Conservation (phyloP, 1,140 invertebrate genomes). For the Tetramorium simillimum region DNA sequence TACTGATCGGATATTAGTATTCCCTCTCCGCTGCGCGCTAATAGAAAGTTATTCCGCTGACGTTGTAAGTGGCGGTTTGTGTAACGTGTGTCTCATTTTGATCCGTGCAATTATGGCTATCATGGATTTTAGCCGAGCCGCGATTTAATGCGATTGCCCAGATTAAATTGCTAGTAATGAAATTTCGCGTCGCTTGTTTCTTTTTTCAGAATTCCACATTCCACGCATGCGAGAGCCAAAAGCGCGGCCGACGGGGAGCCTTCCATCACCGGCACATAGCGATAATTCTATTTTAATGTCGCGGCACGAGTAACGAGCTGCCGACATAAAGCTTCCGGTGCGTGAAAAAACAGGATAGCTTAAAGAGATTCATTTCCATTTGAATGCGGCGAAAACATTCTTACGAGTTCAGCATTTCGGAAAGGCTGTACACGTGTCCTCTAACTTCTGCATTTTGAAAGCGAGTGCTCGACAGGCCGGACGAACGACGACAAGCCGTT, state of each 20-base stretch:
- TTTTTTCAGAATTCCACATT: slow-evolving; percentile 13
- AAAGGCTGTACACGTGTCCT: slow-evolving; percentile 25
- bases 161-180: slow-evolving; percentile 50
- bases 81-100: slow-evolving; percentile 49
- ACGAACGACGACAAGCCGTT: neutral
- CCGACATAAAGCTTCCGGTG: neutral
- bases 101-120: slow-evolving; percentile 37
- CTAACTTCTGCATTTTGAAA: slow-evolving; percentile 14
- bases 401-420: neutral
- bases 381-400: slow-evolving; percentile 15
- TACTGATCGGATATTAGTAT: slow-evolving; percentile 43
- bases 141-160: slow-evolving; percentile 27
- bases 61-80: slow-evolving; percentile 44
- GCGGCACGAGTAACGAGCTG: neutral
- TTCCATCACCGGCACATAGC: neutral
- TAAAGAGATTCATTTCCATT: slow-evolving; percentile 42
- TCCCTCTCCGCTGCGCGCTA: slow-evolving; percentile 13
- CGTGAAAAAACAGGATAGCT: slow-evolving; percentile 22
- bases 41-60: slow-evolving; percentile 50
- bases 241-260: neutral
- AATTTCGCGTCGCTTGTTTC: slow-evolving; percentile 32
- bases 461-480: neutral
- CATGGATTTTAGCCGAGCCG: slow-evolving; percentile 9
- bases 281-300: slow-evolving; percentile 52
- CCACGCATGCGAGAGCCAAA: neutral